Base-by-base conservation (phyloP, 2,797 vertebrate genomes). In the Harpagifer antarcticus region DNA sequence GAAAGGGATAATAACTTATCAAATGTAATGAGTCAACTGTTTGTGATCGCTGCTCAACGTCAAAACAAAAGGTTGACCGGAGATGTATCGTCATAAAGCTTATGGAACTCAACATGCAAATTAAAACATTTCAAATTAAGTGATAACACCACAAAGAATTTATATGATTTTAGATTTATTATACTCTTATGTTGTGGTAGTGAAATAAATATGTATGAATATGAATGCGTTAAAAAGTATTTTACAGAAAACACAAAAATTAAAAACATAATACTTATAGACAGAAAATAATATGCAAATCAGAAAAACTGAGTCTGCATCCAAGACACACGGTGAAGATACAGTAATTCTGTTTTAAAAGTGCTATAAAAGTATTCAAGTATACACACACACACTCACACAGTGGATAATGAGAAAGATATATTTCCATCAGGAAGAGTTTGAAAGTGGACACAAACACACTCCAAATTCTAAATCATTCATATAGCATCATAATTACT, bases 171-270 rank as follows among this genome's bases (percentile, higher is more conserved):
- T n/a, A 43, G 12, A 59, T 84, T 81, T 84, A 79, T 72, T 79
- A 52, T 15, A 58, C 40, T 57, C 45, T 23, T 20, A 19, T 53
- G 4, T 44, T 72, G 11, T 70, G 27, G 59, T 3, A 50, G 45
- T 73, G 52, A 68, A 87, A 90, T 87, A 88, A 87, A 88, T 86
- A 90, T n/a, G n/a, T n/a, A n/a, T n/a, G n/a, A n/a, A n/a, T n/a
- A 68, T 16, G 10, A 56, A 48, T 20, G n/a, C 27, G 68, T 43
- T 64, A 4, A 60, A 54, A 27, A 47, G 3, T 17, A 0, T 50
- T 74, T 59, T 31, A 76, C 57, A 85, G 4, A 58, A 48, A 78
- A 76, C 5, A 49, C 13, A 71, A n/a, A 9, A 69, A 68, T 6
- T 62, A 75, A 7, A 31, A 49, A 74, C 47, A 33, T 0, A 15